Evolutionary conservation across 92 coral and sea anemone species (phyloP), one percentile per base, ranked within the genome.

Genomic region (Pocillopora grandis): DNA sequence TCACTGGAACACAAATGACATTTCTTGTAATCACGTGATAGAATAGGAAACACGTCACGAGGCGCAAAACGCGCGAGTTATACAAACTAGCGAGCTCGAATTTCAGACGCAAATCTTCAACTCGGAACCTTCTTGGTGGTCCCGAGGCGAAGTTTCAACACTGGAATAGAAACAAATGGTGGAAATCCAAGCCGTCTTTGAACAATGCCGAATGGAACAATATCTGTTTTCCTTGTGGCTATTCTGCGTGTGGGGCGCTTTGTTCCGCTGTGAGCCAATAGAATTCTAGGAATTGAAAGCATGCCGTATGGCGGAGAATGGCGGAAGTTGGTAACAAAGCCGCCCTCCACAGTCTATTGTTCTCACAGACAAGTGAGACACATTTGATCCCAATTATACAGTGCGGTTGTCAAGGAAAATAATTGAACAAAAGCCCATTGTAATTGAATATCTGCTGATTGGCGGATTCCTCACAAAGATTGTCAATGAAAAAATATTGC

Each of bases 311-410:
- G 81, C 92, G 98, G 95, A 89, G 91, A 86, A 83, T 85, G 90
- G 78, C 92, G 98, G 98, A 94, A 94, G 92, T 83, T 66, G 84
- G 91, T 78, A 86, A 94, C 98, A 94, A 94, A 91, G 85, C 85
- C 58, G 37, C 67, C 81, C 76, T 86, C 85, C 92, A 70, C 83
- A 48, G 82, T 15, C 90, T 85, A 88, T 90, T 91, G 90, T 90
- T 88, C 71, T 65, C 82, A 10, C 62, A 91, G 92, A 91, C 98
- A 91, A 92, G 86, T 61, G 92, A 74, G 89, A 92, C 87, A 87
- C 87, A 86, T 91, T 90, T 84, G 86, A 90, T 87, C 88, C 72
- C 86, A 79, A 92, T 90, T 90, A 90, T 90, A 79, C 86, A 78
- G 73, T 87, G 80, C 80, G 63, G 90, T 74, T 79, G 95, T 83